Evolutionary conservation across 2,797 vertebrate genomes (phyloP).

Genomic region (Cygnus olor): DNA sequence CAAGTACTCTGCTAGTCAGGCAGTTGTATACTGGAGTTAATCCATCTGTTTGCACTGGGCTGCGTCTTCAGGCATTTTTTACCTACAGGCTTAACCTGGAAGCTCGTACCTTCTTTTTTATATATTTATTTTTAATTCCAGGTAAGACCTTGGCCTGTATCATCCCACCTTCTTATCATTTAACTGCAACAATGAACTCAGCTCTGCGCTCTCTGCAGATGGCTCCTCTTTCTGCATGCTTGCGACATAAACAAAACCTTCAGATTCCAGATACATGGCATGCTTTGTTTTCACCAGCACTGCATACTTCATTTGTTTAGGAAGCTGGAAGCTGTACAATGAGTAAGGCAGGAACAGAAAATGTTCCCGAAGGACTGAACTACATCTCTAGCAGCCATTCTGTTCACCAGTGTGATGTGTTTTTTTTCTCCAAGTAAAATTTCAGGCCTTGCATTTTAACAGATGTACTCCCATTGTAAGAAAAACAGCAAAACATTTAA

Average conservation of each 20-base stretch:
- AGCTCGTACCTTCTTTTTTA: background rate
- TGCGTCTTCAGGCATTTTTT: background rate
- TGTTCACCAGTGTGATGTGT: background rate
- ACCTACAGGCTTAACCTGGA: background rate
- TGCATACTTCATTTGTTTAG: background rate
- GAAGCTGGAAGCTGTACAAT: background rate
- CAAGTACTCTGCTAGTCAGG: background rate
- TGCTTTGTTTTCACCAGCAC: background rate
- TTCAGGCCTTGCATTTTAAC: background rate
- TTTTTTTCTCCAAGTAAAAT: background rate
- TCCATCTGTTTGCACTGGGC: background rate
- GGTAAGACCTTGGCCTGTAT: background rate
- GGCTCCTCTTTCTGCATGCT: background rate
- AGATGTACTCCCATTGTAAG: background rate
- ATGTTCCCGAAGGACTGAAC: background rate
- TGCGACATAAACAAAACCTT: background rate
- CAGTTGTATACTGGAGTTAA: background rate
- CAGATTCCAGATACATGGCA: background rate
- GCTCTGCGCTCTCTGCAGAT: background rate
- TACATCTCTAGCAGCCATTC: background rate
- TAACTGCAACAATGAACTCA: background rate
- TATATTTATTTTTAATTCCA: background rate
- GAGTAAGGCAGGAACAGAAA: background rate
- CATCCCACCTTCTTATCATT: background rate
- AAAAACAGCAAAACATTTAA: background rate